Evolutionary conservation across 2,888 invertebrate genomes (phyloP).

Genomic region (Sphaerolaimus hirsutus): DNA sequence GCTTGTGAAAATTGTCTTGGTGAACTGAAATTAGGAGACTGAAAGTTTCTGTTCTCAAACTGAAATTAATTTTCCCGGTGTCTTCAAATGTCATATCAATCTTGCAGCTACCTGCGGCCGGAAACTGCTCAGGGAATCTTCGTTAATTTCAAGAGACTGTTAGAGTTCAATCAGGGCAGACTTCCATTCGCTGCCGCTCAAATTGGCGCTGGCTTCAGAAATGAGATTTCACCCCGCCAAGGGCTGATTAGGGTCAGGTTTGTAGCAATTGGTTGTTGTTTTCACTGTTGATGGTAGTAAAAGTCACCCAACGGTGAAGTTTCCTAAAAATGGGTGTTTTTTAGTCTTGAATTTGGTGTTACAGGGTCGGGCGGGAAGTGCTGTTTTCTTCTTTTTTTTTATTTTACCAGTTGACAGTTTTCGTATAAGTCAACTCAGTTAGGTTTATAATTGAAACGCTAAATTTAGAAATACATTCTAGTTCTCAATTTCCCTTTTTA

Average conservation of each 20-base stretch:
- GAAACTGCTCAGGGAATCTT: conserved; percentile 99
- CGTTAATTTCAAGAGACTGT: conserved; percentile 85
- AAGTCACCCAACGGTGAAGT: too few species aligned
- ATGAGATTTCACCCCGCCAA: conserved; percentile 93
- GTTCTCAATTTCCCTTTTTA: conserved; percentile 18
- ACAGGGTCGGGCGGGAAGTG: too few species aligned
- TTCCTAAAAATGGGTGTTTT: too few species aligned
- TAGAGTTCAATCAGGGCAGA: conserved; percentile 86
- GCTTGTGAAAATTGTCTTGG: not conserved
- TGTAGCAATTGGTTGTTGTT: too few species aligned
- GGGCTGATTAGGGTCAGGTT: conserved; percentile 62
- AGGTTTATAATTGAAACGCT: too few species aligned
- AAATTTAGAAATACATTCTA: too few species aligned
- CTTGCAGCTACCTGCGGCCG: conserved; percentile 54
- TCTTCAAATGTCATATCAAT: not conserved
- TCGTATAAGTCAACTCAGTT: too few species aligned
- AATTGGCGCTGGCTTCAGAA: conserved; percentile 89
- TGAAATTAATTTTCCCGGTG: not conserved
- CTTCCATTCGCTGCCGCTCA: conserved; percentile 95
- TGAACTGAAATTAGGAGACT: not conserved
- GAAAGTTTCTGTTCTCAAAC: not conserved
- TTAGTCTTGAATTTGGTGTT: too few species aligned
- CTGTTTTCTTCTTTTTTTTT: too few species aligned
- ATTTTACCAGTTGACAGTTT: too few species aligned
- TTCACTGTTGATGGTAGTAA: too few species aligned